phyloP scores from a whole-genome alignment of 1,140 invertebrate genomes.

The Rhopalosiphum padi region DNA sequence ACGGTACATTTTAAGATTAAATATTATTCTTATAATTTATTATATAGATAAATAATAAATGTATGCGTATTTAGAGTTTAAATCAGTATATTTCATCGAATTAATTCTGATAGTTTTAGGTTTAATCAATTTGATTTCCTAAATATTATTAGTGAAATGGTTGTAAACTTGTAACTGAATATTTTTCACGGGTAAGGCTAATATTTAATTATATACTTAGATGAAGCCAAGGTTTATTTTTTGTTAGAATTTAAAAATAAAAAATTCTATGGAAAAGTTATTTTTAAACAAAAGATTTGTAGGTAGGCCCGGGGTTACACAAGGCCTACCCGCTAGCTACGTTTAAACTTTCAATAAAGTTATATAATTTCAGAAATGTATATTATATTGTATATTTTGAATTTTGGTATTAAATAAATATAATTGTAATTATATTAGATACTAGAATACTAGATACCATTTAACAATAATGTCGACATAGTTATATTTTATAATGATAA shows the following conservation, averaged over 20 bases:
- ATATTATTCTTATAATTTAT: not conserved
- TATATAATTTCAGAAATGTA: too few relatives aligned
- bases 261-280: conserved; percentile 7
- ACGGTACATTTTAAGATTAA: not conserved
- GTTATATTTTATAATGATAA: not conserved
- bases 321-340: not conserved
- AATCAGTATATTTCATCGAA: not conserved
- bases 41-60: too few relatives aligned
- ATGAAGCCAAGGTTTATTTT: conserved; percentile 14
- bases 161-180: not conserved
- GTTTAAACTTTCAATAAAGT: not conserved
- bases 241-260: not conserved
- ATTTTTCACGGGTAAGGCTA: not conserved
- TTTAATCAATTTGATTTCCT: not conserved
- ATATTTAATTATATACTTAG: conserved; percentile 13
- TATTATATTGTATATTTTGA: too few relatives aligned
- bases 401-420: not conserved
- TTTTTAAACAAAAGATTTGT: conserved; percentile 19
- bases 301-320: not conserved
- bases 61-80: not conserved
- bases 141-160: not conserved
- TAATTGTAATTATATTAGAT: not conserved
- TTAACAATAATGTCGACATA: not conserved
- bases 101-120: not conserved
- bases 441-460: not conserved